phyloP scores from a whole-genome alignment of 1,140 invertebrate genomes.

The Gryllus bimaculatus region DNA sequence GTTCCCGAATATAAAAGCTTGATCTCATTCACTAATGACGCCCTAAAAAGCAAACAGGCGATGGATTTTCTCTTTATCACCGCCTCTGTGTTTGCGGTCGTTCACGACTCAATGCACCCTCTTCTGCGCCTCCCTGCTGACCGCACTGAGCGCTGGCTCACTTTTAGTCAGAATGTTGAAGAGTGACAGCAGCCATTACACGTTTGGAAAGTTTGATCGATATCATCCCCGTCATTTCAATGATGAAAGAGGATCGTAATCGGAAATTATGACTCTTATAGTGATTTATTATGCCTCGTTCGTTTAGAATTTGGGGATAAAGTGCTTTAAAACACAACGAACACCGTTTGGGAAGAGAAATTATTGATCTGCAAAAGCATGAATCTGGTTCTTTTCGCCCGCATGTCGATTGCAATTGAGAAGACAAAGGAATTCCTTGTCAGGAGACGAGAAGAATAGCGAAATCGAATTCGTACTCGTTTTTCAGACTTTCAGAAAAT shows the following conservation, averaged over 20 bases:
- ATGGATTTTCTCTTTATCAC: background rate
- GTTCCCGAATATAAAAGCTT: too few species aligned
- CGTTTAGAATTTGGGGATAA: background rate
- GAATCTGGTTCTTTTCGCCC: too few species aligned
- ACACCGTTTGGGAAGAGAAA: background rate
- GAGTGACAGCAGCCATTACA: background rate
- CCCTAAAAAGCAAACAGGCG: background rate
- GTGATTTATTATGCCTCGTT: background rate
- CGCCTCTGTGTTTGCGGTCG: background rate
- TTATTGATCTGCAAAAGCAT: too few species aligned
- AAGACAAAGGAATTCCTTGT: too few species aligned
- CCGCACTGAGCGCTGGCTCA: background rate
- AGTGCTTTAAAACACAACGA: background rate
- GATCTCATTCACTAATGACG: too few species aligned
- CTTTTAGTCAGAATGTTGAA: background rate
- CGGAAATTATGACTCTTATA: background rate
- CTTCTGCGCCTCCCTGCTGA: background rate
- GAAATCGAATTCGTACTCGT: too few species aligned
- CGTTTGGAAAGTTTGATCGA: background rate
- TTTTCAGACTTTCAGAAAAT: too few species aligned
- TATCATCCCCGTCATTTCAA: background rate
- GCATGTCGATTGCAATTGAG: too few species aligned
- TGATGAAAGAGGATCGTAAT: background rate
- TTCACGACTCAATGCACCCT: background rate
- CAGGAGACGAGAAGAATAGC: too few species aligned